Percentiles rank a stretch among this genome's conserved stretches.
Conservation (phyloP, 2,113 vertebrate species). For the Steatornis caripensis region DNA sequence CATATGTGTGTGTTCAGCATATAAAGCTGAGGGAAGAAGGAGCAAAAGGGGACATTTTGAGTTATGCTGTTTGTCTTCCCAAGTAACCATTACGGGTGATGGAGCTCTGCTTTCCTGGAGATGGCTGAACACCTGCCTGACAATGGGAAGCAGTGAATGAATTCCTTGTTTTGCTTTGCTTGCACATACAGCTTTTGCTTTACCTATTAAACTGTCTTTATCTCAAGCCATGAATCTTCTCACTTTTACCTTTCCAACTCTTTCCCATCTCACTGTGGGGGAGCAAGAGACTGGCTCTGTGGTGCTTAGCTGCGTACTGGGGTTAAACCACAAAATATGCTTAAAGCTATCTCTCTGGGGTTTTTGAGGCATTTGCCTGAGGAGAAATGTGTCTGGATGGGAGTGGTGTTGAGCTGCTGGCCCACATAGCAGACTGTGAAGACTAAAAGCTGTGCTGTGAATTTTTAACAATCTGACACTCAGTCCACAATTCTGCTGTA, state of each 20-base stretch:
- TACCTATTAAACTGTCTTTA: neutral
- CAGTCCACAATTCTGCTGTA: neutral
- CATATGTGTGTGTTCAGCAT: neutral
- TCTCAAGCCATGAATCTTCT: neutral
- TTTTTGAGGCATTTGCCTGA: neutral
- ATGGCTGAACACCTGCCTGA: neutral
- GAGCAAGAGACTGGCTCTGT: rapidly evolving
- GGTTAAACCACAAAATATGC: neutral
- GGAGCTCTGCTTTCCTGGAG: neutral
- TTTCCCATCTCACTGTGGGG: no score
- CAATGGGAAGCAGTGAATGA: rapidly evolving
- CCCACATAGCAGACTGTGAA: neutral
- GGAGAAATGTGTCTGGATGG: neutral
- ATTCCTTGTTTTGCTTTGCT: neutral
- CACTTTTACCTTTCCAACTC: neutral
- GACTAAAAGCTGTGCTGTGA: neutral
- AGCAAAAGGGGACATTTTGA: neutral
- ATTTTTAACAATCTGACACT: neutral
- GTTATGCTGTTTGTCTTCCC: neutral
- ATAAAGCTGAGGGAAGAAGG: neutral
- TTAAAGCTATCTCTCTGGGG: neutral
- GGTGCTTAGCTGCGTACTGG: neutral
- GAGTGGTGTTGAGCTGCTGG: neutral
- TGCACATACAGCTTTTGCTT: rapidly evolving
- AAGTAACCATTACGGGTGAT: rapidly evolving